A percentile compares a stretch with the other conserved stretches of the same genome.
phyloP scores from a whole-genome alignment of 2,113 vertebrate genomes.

The Cryptomyrus ogoouensis region DNA sequence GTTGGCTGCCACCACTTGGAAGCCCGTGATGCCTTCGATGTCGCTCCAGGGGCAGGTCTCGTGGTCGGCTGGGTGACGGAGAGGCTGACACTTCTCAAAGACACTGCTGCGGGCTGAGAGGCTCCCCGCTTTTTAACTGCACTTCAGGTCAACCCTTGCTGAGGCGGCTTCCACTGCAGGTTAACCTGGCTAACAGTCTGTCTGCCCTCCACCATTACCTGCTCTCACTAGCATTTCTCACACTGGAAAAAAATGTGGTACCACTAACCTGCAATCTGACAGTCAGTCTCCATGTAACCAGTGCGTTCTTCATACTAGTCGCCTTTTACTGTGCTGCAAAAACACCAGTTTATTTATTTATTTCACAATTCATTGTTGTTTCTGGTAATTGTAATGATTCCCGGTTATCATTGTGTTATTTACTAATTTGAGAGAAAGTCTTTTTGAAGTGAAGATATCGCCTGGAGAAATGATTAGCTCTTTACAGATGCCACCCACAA shows the following conservation, averaged over 20 bases:
- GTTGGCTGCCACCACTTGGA: background rate
- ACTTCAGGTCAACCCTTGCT: slow-evolving; percentile 5
- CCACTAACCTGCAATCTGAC: slow-evolving; percentile 32
- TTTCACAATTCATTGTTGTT: slow-evolving; percentile 41
- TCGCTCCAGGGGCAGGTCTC: background rate
- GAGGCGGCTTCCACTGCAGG: slow-evolving; percentile 13
- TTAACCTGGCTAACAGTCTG: slow-evolving; percentile 47
- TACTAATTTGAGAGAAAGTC: slow-evolving; percentile 40
- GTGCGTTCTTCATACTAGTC: slow-evolving; percentile 37
- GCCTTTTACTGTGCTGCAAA: slow-evolving; percentile 34
- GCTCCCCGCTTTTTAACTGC: background rate
- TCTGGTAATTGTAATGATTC: slow-evolving; percentile 35
- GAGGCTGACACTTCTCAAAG: background rate
- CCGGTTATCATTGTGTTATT: slow-evolving; percentile 39
- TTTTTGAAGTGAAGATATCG: slow-evolving; percentile 41
- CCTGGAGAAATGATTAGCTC: slow-evolving; percentile 58
- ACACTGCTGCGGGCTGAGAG: background rate
- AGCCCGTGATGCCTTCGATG: background rate
- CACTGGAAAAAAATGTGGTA: slow-evolving; percentile 26
- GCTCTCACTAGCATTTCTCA: slow-evolving; percentile 20
- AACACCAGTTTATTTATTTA: slow-evolving; percentile 25
- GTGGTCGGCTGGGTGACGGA: background rate
- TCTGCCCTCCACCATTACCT: slow-evolving; percentile 18
- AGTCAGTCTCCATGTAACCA: slow-evolving; percentile 32
- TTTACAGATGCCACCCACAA: slow-evolving; percentile 63